Evolutionary conservation across 2,888 invertebrate species (phyloP).

Genomic region (Clanis bilineata): DNA sequence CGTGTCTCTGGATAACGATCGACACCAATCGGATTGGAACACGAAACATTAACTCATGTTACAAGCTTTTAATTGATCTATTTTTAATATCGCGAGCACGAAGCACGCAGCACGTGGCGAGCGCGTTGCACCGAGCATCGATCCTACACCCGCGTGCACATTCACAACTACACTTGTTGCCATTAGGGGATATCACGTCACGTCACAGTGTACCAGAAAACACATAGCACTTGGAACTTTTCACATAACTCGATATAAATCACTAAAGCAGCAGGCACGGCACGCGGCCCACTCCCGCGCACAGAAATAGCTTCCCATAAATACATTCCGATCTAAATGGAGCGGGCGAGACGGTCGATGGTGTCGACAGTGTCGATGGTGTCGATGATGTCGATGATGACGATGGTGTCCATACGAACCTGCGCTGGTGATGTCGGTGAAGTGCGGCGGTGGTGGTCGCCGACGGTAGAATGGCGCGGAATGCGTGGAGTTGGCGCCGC

Average conservation of each 20-base stretch:
- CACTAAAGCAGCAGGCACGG: conserved; percentile 15
- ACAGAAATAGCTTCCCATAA: conserved; percentile 32
- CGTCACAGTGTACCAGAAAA: not conserved
- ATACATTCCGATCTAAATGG: conserved; percentile 22
- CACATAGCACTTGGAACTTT: not conserved
- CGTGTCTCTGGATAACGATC: not conserved
- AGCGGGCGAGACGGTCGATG: conserved; percentile 1
- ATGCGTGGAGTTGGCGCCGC: conserved; percentile 34
- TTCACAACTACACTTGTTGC: not conserved
- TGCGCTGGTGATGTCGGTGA: not conserved
- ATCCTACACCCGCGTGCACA: not conserved
- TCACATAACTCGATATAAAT: conserved; percentile 1
- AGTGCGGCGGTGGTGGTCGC: conserved; percentile 24
- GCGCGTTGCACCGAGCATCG: not conserved
- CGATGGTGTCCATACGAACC: not conserved
- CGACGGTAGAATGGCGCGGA: conserved; percentile 32
- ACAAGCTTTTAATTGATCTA: conserved; percentile 8
- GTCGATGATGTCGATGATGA: too few species aligned
- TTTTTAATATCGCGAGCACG: conserved; percentile 8
- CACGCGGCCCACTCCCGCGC: conserved; percentile 19
- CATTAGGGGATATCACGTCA: not conserved
- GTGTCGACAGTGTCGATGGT: not conserved
- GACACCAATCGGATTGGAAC: not conserved
- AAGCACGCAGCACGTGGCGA: conserved; percentile 3
- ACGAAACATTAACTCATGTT: not conserved